Percentiles rank a stretch among this genome's conserved stretches.
phyloP scores from a whole-genome alignment of 2,888 invertebrate genomes.

The Amphimallon solstitiale region DNA sequence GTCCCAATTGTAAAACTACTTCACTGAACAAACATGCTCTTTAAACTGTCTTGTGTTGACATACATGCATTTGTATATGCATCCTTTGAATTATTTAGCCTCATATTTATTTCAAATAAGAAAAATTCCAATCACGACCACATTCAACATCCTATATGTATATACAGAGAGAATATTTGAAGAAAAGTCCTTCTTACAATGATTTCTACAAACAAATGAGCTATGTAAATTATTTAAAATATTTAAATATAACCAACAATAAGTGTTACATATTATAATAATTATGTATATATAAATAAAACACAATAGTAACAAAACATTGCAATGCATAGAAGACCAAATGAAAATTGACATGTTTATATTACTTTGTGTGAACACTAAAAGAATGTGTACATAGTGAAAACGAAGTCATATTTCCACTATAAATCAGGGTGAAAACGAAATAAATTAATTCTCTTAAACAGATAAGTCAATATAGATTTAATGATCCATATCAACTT shows the following conservation, averaged over 20 bases:
- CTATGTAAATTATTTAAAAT: slow-evolving; percentile 22
- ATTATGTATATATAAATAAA: slow-evolving; percentile 34
- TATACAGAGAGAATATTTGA: slow-evolving; percentile 19
- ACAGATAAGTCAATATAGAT: neutral
- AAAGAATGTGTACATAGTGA: slow-evolving; percentile 31
- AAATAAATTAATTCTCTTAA: too few relatives aligned
- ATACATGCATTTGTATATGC: neutral
- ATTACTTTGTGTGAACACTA: slow-evolving; percentile 31
- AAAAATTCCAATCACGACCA: slow-evolving; percentile 5
- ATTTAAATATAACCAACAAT: slow-evolving; percentile 36
- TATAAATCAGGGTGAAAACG: neutral
- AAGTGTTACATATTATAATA: slow-evolving; percentile 23
- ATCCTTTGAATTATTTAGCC: neutral
- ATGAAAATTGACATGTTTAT: slow-evolving; percentile 14
- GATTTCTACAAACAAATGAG: slow-evolving; percentile 6
- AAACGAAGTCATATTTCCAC: slow-evolving; percentile 34
- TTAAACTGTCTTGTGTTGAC: slow-evolving; percentile 1
- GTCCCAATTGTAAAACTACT: too few relatives aligned
- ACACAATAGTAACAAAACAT: slow-evolving; percentile 33
- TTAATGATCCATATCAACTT: neutral
- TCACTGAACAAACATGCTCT: too few relatives aligned
- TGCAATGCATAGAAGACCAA: slow-evolving; percentile 17
- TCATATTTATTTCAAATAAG: slow-evolving; percentile 10
- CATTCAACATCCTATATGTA: slow-evolving; percentile 22
- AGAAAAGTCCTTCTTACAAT: slow-evolving; percentile 12